Evolutionary conservation across 2,888 invertebrate species (phyloP).

Genomic region (Drosophila acutilabella): DNA sequence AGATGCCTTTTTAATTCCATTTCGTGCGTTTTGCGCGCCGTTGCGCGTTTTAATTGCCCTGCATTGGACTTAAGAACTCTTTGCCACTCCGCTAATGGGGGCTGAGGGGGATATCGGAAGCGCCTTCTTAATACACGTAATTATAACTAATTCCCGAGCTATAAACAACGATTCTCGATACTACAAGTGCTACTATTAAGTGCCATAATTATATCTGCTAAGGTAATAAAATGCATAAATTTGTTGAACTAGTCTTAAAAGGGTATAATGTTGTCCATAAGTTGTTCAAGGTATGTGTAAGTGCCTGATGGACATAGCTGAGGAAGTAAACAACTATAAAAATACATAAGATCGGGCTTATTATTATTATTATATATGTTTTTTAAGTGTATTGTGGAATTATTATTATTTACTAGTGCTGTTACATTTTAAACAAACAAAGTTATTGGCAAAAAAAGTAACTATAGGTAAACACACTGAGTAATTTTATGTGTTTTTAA

Average conservation of each 20-base stretch:
- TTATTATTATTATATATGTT: background rate
- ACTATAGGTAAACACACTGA: too few species aligned
- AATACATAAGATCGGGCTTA: background rate
- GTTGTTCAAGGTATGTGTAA: conserved; percentile 1
- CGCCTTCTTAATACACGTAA: conserved; percentile 8
- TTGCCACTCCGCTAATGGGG: conserved; percentile 4
- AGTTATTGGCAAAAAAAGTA: too few species aligned
- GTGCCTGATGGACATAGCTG: conserved; percentile 6
- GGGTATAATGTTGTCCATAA: conserved; percentile 13
- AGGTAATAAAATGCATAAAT: conserved; percentile 15
- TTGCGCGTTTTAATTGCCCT: conserved; percentile 80
- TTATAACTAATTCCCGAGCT: conserved; percentile 15
- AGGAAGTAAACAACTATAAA: background rate
- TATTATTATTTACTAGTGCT: too few species aligned
- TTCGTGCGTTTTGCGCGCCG: conserved; percentile 78
- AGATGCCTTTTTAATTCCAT: conserved; percentile 82
- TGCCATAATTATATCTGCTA: conserved; percentile 8
- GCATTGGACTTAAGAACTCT: background rate
- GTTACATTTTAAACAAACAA: too few species aligned
- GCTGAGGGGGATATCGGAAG: background rate
- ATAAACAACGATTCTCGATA: conserved; percentile 5
- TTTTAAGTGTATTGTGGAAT: too few species aligned
- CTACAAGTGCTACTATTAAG: conserved; percentile 10
- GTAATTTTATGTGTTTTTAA: too few species aligned
- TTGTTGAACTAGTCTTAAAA: conserved; percentile 7